Evolutionary conservation across 2,797 vertebrate genomes (phyloP).

Genomic region (Sardinella longiceps): DNA sequence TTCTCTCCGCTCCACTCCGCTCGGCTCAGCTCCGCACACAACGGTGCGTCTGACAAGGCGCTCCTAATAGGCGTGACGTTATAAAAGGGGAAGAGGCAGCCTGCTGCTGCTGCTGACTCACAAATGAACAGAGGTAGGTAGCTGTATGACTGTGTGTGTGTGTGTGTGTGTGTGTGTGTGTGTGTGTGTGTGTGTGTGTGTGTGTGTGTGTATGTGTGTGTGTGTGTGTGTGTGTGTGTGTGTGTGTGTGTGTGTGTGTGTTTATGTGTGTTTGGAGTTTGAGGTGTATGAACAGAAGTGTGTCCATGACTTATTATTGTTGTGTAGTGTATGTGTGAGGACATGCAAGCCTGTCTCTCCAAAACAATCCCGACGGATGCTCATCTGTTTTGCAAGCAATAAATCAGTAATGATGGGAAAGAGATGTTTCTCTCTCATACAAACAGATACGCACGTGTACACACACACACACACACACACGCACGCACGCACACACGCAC

Average conservation of each 20-base stretch:
- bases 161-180: constrained; percentile 6
- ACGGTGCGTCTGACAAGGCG: constrained; percentile 29
- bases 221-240: not conserved
- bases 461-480: not conserved
- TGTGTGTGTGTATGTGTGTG: constrained; percentile 29
- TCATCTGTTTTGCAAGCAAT: constrained; percentile 58
- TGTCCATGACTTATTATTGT: not conserved
- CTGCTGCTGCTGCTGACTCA: not conserved
- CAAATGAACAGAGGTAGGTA: not conserved
- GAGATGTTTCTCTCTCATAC: constrained; percentile 32
- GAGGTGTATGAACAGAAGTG: constrained; percentile 10
- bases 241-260: constrained; percentile 20
- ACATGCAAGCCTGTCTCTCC: not conserved
- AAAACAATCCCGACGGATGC: constrained; percentile 23
- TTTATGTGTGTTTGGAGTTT: not conserved
- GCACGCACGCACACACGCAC: not conserved
- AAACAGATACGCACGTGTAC: not conserved
- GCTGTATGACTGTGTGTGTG: constrained; percentile 29
- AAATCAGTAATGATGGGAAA: constrained; percentile 50
- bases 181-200: constrained; percentile 30
- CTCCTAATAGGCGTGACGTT: constrained; percentile 48
- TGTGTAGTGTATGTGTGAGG: constrained; percentile 25
- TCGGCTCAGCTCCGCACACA: constrained; percentile 21
- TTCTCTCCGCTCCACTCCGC: constrained; percentile 24
- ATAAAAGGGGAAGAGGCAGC: constrained; percentile 32